Base-by-base conservation (phyloP, 1,140 invertebrate genomes). In the Gryllus bimaculatus region DNA sequence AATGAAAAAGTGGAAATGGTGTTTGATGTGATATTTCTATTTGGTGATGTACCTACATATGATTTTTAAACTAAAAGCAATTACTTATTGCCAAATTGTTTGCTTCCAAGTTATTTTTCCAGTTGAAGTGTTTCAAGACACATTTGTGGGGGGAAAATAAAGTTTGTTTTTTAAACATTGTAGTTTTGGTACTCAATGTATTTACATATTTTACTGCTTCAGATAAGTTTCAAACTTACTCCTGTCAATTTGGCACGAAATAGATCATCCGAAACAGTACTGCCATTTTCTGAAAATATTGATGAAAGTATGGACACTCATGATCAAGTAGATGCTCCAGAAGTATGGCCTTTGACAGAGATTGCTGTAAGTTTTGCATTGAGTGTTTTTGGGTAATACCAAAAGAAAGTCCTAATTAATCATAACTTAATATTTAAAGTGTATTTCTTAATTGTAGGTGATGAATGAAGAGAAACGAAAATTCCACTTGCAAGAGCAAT, bases 401-500 rank as follows among this genome's bases (percentile, higher is more conserved):
- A 39, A 39, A 39, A 39, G 26, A 39, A 39, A 5, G 20, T 75
- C 20, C 39, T 75, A 15, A 75, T 15, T 75, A 26, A 15, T 3
- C 20, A 2, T 21, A 15, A 2, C 39, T 66, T 54, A 54, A 49
- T 54, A n/a, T 78, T 8, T 54, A 73, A 75, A 78, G 48, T 48
- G 78, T 79, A 75, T 77, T 81, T 78, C 79, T 47, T 82, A 74
- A 80, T 13, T 76, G 48, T 49, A 89, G 88, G 89, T 88, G 21
- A 88, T 93, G 87, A 90, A 90, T 82, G 88, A 91, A 78, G 87
- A 90, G 48, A 89, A 93, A 80, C 89, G 90, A 84, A 85, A 86
- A 54, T 91, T 93, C 79, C 86, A 88, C 80, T 84, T 86, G 8
- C 96, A 98, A 86, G 90, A 91, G 73, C 94, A 96, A 83, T 97